Base-by-base conservation (phyloP, 1,140 invertebrate species). In the Mycetomoellerius zeteki region DNA sequence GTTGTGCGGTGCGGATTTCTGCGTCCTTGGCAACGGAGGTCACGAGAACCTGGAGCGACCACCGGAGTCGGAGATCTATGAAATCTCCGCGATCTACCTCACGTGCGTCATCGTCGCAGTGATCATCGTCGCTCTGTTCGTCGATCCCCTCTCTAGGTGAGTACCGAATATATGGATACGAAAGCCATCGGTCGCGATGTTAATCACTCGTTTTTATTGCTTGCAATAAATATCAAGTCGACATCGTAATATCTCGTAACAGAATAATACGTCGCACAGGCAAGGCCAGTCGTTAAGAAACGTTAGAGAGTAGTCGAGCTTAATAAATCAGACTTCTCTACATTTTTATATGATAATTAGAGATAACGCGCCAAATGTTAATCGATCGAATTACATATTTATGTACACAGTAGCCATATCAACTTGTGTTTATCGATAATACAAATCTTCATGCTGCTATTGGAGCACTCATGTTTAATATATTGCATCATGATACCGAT, bases 61-160 rank as follows among this genome's bases (percentile, higher is more conserved):
- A 3, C 97, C 97, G 64, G 97, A 98, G 93, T 96, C 96, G 64
- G 97, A 98, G 95, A 98, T 98, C 93, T 98, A 98, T 94, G 97
- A 97, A 92, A 98, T 99, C 91, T 97, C 97, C 37, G 97, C 97
- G 76, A 98, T 99, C 88, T 99, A 99, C 94, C 95, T 99, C 27
- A 97, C 96, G 0, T 99, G 98, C 93, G 97, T 99, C 21, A 92
- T 98, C 37, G 95, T 98, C 2, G 98, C 98, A 2, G 97, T 98
- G 0, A 95, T 98, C 37, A 97, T 99, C 88, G 97, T 99, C 60
- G 97, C 97, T 2, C 92, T 99, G 6, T 97, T 99, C 76, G 97
- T 99, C 33, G 99, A 99, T 96, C 98, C 98, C 10, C 96, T 99
- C 0, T 98, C 98, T 85, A 97, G 98, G 97, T 98, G 95, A 95